Conservation (phyloP, 2,113 vertebrate species). For the Corydoras sp. region DNA sequence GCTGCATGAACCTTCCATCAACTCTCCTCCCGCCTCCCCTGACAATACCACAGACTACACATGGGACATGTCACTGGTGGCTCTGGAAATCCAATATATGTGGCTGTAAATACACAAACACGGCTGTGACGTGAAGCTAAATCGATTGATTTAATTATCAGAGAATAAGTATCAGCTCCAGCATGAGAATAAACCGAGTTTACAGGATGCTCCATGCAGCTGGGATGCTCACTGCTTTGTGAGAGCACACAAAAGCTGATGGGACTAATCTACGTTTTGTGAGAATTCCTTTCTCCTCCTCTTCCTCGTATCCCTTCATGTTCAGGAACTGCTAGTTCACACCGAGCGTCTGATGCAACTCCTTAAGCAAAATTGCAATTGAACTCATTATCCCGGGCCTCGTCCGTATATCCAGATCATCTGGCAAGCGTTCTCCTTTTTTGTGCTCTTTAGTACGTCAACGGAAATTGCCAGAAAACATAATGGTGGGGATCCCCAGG, state of each 20-base stretch:
- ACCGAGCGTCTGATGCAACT: conserved; percentile 66
- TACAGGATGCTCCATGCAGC: no score
- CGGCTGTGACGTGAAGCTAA: no score
- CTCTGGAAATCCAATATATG: no score
- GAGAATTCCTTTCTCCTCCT: conserved; percentile 50
- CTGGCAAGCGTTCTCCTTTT: conserved; percentile 51
- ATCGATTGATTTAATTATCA: no score
- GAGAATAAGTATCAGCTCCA: no score
- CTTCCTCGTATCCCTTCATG: conserved; percentile 7
- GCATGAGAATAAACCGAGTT: no score
- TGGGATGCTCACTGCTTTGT: conserved; percentile 31
- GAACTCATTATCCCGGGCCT: conserved; percentile 48
- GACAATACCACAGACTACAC: no score
- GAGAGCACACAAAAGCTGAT: conserved; percentile 51
- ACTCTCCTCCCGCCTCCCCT: no score
- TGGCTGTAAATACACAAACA: no score
- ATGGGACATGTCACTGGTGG: no score
- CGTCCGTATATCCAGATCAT: conserved; percentile 53
- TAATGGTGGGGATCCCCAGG: conserved; percentile 56
- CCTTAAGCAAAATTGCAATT: conserved; percentile 63
- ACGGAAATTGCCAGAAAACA: conserved; percentile 56
- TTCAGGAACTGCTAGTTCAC: conserved; percentile 36
- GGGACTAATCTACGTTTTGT: background rate
- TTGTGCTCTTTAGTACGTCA: conserved; percentile 55
- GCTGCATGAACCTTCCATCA: no score